Evolutionary conservation across 2,888 invertebrate species (phyloP).

Genomic region (Lasius fuliginosus): DNA sequence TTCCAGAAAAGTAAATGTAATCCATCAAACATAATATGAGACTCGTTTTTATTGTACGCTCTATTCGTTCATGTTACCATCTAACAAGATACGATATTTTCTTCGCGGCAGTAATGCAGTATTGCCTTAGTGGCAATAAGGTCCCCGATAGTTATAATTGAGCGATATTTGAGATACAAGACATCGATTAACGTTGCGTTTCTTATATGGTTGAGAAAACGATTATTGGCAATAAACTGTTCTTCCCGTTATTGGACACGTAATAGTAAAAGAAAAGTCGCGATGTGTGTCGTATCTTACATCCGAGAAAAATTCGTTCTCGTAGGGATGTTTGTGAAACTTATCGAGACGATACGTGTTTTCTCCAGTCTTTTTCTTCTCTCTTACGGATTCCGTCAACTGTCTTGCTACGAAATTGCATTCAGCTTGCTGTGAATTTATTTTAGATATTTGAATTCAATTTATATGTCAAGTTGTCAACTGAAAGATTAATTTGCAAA

Average conservation of each 20-base stretch:
- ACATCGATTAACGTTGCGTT: neutral
- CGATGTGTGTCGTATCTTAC: neutral
- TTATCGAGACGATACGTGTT: neutral
- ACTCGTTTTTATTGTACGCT: neutral
- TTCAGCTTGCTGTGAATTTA: neutral
- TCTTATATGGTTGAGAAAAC: neutral
- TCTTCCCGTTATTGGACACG: constrained; percentile 21
- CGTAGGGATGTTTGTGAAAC: constrained; percentile 8
- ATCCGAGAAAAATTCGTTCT: constrained; percentile 3
- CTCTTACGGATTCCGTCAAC: neutral
- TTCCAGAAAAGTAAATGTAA: neutral
- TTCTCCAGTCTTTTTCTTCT: neutral
- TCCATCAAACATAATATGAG: neutral
- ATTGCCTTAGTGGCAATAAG: neutral
- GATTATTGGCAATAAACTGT: constrained; percentile 29
- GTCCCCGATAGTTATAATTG: constrained; percentile 35
- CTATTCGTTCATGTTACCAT: neutral
- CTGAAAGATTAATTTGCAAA: neutral
- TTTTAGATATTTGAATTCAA: neutral
- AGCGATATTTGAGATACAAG: neutral
- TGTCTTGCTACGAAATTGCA: neutral
- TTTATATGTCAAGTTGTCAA: neutral
- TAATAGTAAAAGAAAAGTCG: constrained; percentile 1
- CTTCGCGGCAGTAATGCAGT: constrained; percentile 6
- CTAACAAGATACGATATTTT: constrained; percentile 1